Evolutionary conservation across 2,888 invertebrate genomes (phyloP), one percentile per base, ranked within the genome.

Genomic region (Plebejus argus): DNA sequence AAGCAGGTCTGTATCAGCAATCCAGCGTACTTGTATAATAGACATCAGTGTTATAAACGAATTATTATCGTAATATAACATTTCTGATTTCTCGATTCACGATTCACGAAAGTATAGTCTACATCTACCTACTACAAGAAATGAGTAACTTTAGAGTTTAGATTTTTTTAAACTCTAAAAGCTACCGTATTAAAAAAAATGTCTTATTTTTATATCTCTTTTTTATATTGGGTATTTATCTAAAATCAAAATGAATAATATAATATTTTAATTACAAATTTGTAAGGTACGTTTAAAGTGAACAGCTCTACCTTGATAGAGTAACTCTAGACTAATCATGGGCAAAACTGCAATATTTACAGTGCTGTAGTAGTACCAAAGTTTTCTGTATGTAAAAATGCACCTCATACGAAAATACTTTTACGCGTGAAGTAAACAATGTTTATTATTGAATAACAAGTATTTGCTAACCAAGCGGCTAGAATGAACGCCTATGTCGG

Each of bases 401-500:
- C 58, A 58, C 3, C 7, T 20, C n/a, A 7, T 58, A 20, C 58
- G 2, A n/a, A 56, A n/a, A 20, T 23, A 10, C 1, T 66, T 12
- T 28, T 15, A 15, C 12, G 5, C 5, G 15, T 66, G 28, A 28
- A 15, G 28, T 12, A 15, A 28, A 28, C 86, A 87, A 80, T 84
- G 86, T 86, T 82, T 82, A 84, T 82, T 85, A 86, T 87, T 83
- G 84, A 79, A 80, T 28, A 53, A 20, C 53, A 56, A 33, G 49
- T 58, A 53, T 70, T 28, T 76, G 70, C 66, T 77, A 79, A 76
- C 76, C 79, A 77, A 82, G 78, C 80, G 78, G 75, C 81, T 82
- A 79, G 82, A 79, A 82, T 80, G 81, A 85, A 85, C 86, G 86
- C 88, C 86, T 84, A 86, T 86, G 84, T 28, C 28, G 28, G 28